Evolutionary conservation across 2,113 vertebrate species (phyloP), one percentile per base, ranked within the genome.

Genomic region (Thamnaconus septentrionalis): DNA sequence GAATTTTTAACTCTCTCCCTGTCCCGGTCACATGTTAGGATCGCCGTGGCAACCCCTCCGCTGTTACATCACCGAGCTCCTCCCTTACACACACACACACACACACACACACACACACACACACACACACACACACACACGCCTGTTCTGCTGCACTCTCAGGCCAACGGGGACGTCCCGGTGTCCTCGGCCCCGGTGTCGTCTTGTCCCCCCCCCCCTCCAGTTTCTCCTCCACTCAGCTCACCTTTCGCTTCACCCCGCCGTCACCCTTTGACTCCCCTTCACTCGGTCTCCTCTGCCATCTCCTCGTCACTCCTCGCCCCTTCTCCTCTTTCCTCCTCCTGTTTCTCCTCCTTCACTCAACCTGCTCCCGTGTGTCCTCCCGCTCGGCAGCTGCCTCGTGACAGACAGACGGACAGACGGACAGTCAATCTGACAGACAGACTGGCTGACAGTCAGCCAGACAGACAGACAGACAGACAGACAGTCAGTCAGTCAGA

Each of bases 1-100:
- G 57, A 84, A 86, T 86, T 69, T 84, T 86, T 86, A 31, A 82
- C 76, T 59, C 60, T 40, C 41, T 18, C 7, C 43, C 41, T 39
- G 44, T 70, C 56, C 42, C 48, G 4, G 4, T 61, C 46, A 48
- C 57, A 56, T 45, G 45, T 57, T 46, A 51, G 72, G 70, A 85
- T 81, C 45, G n/a, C 69, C 59, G 54, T 55, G 73, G 73, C 61
- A 56, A 71, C 60, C 66, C 57, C 46, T 59, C 53, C 50, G 46
- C 58, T 0, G 41, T 74, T 64, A 72, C 78, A 59, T 81, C 81
- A 79, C 52, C 53, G 0, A 2, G 18, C 18, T 31, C 18, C 18
- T 31, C 18, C 18, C 18, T 31, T 31, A 31, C 18, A 1, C 18
- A 31, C 18, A 31, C 18, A 31, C 18, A 31, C 18, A 31, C 18